Percentiles rank a stretch among this genome's conserved stretches.
phyloP scores from a whole-genome alignment of 2,113 vertebrate genomes.

The Bujurquina vittata region DNA sequence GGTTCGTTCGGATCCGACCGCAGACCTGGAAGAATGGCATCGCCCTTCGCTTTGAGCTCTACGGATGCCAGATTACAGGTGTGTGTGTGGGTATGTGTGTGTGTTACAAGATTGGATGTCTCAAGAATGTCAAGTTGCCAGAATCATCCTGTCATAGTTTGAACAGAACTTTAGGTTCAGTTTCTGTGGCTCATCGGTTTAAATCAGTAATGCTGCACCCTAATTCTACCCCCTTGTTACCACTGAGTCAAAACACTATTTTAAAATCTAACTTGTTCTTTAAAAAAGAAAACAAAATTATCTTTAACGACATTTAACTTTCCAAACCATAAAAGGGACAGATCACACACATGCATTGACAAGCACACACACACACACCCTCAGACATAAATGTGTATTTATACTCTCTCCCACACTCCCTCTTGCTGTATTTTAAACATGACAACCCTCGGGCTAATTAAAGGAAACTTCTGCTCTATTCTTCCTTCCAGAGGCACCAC shows the following conservation, averaged over 20 bases:
- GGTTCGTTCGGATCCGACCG: constrained; percentile 92
- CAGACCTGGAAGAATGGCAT: constrained; percentile 94
- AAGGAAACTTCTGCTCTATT: constrained; percentile 46
- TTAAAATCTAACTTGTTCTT: background rate
- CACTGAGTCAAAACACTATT: background rate
- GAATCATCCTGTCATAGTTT: background rate
- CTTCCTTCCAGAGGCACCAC: constrained; percentile 22
- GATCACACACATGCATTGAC: background rate
- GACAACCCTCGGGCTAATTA: constrained; percentile 59
- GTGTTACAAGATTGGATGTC: background rate
- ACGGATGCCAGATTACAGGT: constrained; percentile 97
- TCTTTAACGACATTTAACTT: constrained; percentile 3
- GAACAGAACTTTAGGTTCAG: background rate
- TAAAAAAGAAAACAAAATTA: background rate
- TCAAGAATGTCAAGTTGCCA: background rate
- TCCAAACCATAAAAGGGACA: background rate
- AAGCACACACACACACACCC: background rate
- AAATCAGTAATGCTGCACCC: background rate
- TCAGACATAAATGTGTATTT: constrained; percentile 11
- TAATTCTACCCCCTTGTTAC: background rate
- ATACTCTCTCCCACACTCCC: constrained; percentile 22
- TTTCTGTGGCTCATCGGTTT: background rate
- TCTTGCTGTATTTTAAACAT: constrained; percentile 44
- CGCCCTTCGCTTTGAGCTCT: constrained; percentile 94
- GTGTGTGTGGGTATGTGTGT: background rate